Base-by-base conservation (phyloP, 2,113 vertebrate species). In the Psilopsiagon aymara region DNA sequence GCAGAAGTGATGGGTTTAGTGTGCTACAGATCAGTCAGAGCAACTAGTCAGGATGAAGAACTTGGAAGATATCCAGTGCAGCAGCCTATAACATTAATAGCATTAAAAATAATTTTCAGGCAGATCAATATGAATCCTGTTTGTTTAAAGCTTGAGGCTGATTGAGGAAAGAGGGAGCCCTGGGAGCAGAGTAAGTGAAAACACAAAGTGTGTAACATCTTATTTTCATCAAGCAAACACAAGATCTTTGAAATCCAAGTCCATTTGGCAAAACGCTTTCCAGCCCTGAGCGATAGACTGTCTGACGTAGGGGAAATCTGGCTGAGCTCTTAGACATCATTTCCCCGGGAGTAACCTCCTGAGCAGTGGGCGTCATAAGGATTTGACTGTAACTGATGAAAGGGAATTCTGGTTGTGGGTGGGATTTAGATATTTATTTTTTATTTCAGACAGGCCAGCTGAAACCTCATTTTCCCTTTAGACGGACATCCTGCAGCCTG, bases 101-200 rank as follows among this genome's bases (percentile, higher is more conserved):
- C 53, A 76, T 96, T 92, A 84, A 82, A 93, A 93, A 95, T 93
- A 55, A 90, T 95, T 92, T 94, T 83, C 71, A 64, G 64, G 35
- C 85, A 51, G 91, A 94, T 94, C 91, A 49, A 91, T 95, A 59
- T 9, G 79, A 83, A 76, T 95, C 59, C 76, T 60, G 46, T 92
- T 95, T 87, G 73, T 60, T 84, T 68, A 11, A 4, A 71, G 86
- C 93, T 93, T n/a, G 55, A 67, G 90, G 63, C 46, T 71, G 86
- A 70, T 12, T 12, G 82, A 46, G 35, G 67, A 52, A 47, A 46
- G 71, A 44, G 31, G 52, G 43, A 82, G 88, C 68, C 75, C 77
- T 94, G 80, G 84, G 95, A 94, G 9, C 19, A 24, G 44, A 67
- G 77, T 39, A 68, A 89, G 76, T 74, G 77, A 87, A 92, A 94